These are phyloP conservation scores for Leptinotarsa tumamoca DNA, from an alignment of 2,888 invertebrate species.

Conservation along the genomic window DNA sequence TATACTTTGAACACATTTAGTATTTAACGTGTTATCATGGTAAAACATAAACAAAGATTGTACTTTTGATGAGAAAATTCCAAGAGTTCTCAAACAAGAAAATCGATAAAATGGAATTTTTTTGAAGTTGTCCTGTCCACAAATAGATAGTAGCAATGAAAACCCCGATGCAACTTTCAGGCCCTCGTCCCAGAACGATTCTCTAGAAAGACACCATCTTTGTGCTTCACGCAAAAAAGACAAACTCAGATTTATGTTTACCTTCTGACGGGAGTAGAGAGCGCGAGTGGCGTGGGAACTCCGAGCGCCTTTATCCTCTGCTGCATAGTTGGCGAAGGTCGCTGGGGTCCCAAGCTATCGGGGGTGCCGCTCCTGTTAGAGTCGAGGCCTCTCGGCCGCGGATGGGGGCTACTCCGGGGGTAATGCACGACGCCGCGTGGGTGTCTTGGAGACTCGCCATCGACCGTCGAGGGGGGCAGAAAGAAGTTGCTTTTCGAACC, in stretches of 20 bases:
- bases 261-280: conserved; percentile 91
- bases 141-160: too few relatives aligned
- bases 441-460: conserved; percentile 68
- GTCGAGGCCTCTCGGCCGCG: conserved; percentile 77
- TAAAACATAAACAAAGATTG: too few relatives aligned
- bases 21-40: too few relatives aligned
- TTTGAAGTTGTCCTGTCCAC: too few relatives aligned
- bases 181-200: background rate
- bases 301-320: conserved; percentile 91
- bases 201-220: background rate
- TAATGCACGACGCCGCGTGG: conserved; percentile 66
- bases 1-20: too few relatives aligned
- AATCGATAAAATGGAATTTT: too few relatives aligned
- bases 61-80: too few relatives aligned
- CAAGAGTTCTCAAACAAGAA: too few relatives aligned
- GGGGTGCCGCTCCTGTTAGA: conserved; percentile 69
- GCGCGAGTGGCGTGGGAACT: conserved; percentile 88
- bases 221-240: background rate
- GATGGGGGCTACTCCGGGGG: conserved; percentile 84
- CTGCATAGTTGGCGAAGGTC: conserved; percentile 87
- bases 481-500: conserved; percentile 91
- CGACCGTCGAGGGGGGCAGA: conserved; percentile 69
- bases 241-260: conserved; percentile 60
- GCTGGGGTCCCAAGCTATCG: conserved; percentile 64
- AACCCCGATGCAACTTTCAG: too few relatives aligned